Evolutionary conservation across 1,140 invertebrate species (phyloP), one percentile per base, ranked within the genome.

Genomic region (Atopsyche davidsoni): DNA sequence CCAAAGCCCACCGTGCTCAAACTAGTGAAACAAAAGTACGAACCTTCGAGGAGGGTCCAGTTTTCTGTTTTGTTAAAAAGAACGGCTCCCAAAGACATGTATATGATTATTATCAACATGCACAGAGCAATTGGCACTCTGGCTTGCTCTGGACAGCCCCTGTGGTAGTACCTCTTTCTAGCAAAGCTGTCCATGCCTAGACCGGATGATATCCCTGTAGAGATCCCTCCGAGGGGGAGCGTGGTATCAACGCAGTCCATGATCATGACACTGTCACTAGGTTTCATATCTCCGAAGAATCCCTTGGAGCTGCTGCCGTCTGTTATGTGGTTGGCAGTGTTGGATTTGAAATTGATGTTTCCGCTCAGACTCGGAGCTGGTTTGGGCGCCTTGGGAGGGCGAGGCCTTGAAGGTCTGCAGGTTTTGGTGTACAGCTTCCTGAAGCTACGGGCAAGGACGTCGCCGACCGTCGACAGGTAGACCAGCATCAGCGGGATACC

Each of bases 21-120:
- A 45, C 89, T 92, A 16, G 93, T 91, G 72, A 95, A 96, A 63
- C 92, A 96, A 67, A 96, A 97, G 69, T 94, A 97, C 23, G 86
- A 83, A 17, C 91, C 90, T 62, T 97, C 94, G 11, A 98, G 72
- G 18, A 92, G 79, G 19, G 81, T 86, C 94, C 94, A 98, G 35
- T 85, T 89, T 77, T 89, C 86, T 17, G 89, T 77, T 64, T 87
- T 86, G 63, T 88, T 82, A 69, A 98, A 98, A 39, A 98, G 76
- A 45, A 93, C 76, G 0, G 94, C 90, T 1, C 96, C 96, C 17
- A 89, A 82, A 51, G 86, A 86, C 62, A 98, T 85, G 70, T 98
- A 98, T 40, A 85, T 78, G 13, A 92, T 72, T 55, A 98, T 86
- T 11, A 97, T 86, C 34, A 91, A 73, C 60, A 97, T 76, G 59